Percentiles rank a stretch among this genome's conserved stretches.
Evolutionary conservation across 2,113 vertebrate genomes (phyloP).

Genomic region (Crotalus horridus): DNA sequence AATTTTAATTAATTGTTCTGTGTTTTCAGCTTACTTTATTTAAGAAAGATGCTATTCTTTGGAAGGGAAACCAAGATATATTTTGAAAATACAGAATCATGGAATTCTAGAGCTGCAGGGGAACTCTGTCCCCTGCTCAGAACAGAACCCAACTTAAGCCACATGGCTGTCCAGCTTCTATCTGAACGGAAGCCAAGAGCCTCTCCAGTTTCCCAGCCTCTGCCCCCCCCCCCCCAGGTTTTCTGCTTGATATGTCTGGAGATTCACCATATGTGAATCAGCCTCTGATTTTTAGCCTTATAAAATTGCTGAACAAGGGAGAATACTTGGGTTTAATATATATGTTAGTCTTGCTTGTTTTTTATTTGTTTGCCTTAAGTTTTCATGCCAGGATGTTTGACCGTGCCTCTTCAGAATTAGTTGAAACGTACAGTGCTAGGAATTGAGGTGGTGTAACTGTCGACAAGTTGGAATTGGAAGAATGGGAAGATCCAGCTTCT

Average conservation of each 20-base stretch:
- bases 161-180: background rate
- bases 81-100: background rate
- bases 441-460: background rate
- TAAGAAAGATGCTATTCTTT: background rate
- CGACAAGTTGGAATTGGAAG: background rate
- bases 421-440: background rate
- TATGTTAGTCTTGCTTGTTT: background rate
- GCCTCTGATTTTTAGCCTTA: background rate
- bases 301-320: background rate
- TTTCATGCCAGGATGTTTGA: background rate
- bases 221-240: accelerated
- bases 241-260: background rate
- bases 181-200: background rate
- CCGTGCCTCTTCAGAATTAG: background rate
- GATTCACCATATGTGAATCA: background rate
- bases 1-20: background rate
- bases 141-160: background rate
- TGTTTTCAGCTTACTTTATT: background rate
- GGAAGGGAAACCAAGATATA: background rate
- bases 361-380: no score
- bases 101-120: background rate
- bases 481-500: background rate
- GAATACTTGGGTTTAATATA: background rate
- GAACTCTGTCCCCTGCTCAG: background rate
- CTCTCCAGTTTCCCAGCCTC: background rate